Conservation (phyloP, 2,113 vertebrate species). For the Lethenteron reissneri region DNA sequence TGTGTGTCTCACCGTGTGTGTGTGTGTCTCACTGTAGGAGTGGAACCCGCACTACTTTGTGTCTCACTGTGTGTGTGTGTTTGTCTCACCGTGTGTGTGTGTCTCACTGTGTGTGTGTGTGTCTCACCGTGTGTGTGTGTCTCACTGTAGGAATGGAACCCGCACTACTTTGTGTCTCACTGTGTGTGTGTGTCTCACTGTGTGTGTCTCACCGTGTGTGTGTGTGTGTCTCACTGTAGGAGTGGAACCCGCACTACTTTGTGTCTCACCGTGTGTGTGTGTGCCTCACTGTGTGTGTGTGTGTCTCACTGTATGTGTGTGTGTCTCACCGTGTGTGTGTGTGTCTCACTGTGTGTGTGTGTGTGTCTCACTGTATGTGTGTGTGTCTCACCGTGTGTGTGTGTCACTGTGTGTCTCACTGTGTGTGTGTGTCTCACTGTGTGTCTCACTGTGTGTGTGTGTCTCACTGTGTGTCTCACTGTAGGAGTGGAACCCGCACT, state of each 20-base stretch:
- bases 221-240: background rate
- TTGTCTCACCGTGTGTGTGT: background rate
- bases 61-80: background rate
- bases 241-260: no score
- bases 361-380: background rate
- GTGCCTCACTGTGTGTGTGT: background rate
- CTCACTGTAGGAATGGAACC: background rate
- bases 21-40: background rate
- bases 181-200: background rate
- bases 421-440: background rate
- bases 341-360: background rate
- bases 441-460: background rate
- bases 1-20: background rate
- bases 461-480: background rate
- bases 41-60: background rate
- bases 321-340: background rate
- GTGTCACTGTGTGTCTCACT: background rate
- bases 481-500: no score
- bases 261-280: background rate
- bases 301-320: background rate
- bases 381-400: background rate
- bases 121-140: background rate
- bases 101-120: background rate
- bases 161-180: background rate
- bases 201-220: background rate